Evolutionary conservation across 2,888 invertebrate genomes (phyloP), one percentile per base, ranked within the genome.

Genomic region (Cosmia pyralina): DNA sequence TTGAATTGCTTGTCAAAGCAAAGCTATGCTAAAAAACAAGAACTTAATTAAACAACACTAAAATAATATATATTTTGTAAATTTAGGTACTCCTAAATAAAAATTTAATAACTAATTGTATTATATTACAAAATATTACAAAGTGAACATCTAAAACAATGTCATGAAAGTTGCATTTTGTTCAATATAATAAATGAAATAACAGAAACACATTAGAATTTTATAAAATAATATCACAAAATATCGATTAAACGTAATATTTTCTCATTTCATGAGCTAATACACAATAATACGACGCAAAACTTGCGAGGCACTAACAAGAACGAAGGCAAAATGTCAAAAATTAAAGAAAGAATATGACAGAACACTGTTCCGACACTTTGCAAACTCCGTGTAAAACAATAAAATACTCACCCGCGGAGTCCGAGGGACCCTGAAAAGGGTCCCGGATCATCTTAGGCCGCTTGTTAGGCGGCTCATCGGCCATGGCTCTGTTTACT

Each of bases 391-490:
- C 38, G 86, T 88, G 87, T 92, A 93, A 93, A 93, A 92, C 84
- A 89, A 88, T 90, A 93, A 93, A 92, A 91, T 92, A 96, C 97
- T 97, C 96, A 98, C 98, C 98, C 94, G 98, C 97, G 90, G 97
- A 97, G 95, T 98, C 98, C 89, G 98, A 97, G 90, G 98, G 97
- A 93, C 98, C 97, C 96, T 98, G 98, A 95, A 98, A 98, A 93
- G 98, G 97, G 97, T 98, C 97, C 93, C 97, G 96, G 95, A 99
- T 97, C 96, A 99, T 98, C 97, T 99, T 99, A 94, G 98, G 98
- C 97, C 99, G 98, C 98, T 99, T 99, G 94, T 98, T 98, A 96
- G 99, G 98, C 97, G 99, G 99, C 97, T 99, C 99, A 97, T 99
- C 99, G 97, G 98, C 98, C 99, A 99, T 99, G 96, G 96, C 96